Base-by-base conservation (phyloP, 2,113 vertebrate genomes). In the Psilopsiagon aurifrons region DNA sequence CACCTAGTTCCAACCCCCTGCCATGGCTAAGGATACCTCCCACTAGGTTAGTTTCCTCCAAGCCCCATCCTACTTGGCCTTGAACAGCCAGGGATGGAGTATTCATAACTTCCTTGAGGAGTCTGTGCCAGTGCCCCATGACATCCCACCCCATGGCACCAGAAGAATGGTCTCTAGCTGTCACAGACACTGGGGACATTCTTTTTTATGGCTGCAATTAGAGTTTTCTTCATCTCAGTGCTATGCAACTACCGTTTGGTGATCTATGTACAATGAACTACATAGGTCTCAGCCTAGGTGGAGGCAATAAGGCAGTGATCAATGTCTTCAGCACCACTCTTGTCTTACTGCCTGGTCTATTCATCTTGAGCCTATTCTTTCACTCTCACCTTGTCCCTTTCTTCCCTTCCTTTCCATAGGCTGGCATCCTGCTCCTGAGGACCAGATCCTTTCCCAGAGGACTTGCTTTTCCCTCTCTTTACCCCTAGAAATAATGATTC, bases 161-260 rank as follows among this genome's bases (percentile, higher is more conserved):
- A 20, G 51, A 15, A 63, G 54, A 41, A n/a, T 11, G 35, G 4
- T 14, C 33, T 62, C 4, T 29, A 82, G 46, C 54, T 68, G 9
- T 43, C 24, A 9, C 4, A 68, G 63, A 28, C 39, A 41, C 37
- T n/a, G 49, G 37, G 49, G 6, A 25, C 13, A 2, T 0, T 0
- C 2, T 57, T 31, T 33, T 1, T 18, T 31, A 18, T 4, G 55
- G 74, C 27, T 27, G 7, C 5, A 17, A 7, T 13, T 13, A 43
- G 46, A 73, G 19, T 88, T 85, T 51, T 51, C 17, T 25, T 75
- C 17, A 37, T n/a, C 12, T 22, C 14, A 22, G 12, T 39, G 4
- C 10, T 25, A 18, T 9, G 31, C 22, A 71, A 13, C 1, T 35
- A 1, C 15, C 3, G 37, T 82, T 64, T 2, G 4, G 46, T 49